A percentile compares a stretch with the other conserved stretches of the same genome.
Evolutionary conservation across 2,888 invertebrate genomes (phyloP).

Genomic region (Tortrix viridana): DNA sequence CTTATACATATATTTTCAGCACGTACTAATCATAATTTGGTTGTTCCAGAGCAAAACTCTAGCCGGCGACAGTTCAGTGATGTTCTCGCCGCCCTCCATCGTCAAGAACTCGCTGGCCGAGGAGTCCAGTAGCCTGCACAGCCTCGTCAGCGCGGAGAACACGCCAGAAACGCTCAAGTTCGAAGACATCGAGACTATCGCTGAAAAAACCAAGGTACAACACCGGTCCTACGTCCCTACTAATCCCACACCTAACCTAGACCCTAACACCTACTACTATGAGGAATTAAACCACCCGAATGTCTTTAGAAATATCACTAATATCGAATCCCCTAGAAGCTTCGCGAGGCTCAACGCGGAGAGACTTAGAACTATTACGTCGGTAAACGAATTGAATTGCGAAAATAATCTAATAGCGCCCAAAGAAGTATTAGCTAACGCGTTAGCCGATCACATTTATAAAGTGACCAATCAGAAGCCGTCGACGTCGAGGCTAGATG

Average conservation of each 20-base stretch:
- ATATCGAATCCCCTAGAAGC: slow-evolving; percentile 67
- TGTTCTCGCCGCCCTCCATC: slow-evolving; percentile 95
- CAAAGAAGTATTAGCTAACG: slow-evolving; percentile 75
- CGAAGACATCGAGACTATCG: slow-evolving; percentile 72
- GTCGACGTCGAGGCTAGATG: slow-evolving; percentile 74
- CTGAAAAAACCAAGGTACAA: slow-evolving; percentile 81
- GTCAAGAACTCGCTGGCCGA: slow-evolving; percentile 91
- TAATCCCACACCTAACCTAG: slow-evolving; percentile 68
- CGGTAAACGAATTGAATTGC: slow-evolving; percentile 65
- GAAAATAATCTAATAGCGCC: slow-evolving; percentile 70
- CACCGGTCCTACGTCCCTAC: slow-evolving; percentile 78
- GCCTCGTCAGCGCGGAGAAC: slow-evolving; percentile 71
- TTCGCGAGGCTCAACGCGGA: slow-evolving; percentile 78
- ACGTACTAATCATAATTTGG: slow-evolving; percentile 1
- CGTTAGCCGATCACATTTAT: slow-evolving; percentile 77
- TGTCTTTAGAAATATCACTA: slow-evolving; percentile 70
- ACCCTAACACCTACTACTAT: slow-evolving; percentile 49
- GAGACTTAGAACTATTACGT: slow-evolving; percentile 67
- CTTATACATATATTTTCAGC: background rate
- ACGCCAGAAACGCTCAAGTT: slow-evolving; percentile 68
- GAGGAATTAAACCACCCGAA: slow-evolving; percentile 48
- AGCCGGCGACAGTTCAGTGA: slow-evolving; percentile 89
- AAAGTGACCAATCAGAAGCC: slow-evolving; percentile 83
- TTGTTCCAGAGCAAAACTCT: slow-evolving; percentile 93
- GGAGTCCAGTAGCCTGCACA: slow-evolving; percentile 86